Percentiles rank a stretch among this genome's conserved stretches.
These are phyloP conservation scores for Heliconius hermathena DNA, from an alignment of 1,140 invertebrate species.

Conservation along the genomic window DNA sequence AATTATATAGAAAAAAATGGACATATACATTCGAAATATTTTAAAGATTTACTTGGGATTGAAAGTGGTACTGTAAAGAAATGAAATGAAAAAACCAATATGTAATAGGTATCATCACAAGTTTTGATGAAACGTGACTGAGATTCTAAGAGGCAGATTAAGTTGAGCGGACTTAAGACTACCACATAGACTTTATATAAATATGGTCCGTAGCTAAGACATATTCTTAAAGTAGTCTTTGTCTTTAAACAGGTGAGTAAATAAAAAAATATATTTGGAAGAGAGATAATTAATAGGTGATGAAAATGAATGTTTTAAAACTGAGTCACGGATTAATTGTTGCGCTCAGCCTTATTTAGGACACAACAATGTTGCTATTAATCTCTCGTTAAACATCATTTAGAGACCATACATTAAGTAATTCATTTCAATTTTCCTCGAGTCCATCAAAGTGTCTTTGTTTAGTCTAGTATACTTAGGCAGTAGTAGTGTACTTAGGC, in stretches of 20 bases:
- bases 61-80: neutral
- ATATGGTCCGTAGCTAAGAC: neutral
- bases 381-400: constrained; percentile 51
- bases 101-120: neutral
- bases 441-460: too few relatives aligned
- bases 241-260: neutral
- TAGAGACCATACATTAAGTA: constrained; percentile 41
- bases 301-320: too few relatives aligned
- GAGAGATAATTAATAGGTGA: too few relatives aligned
- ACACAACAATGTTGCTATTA: constrained; percentile 43
- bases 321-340: constrained; percentile 43
- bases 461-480: too few relatives aligned
- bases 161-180: neutral
- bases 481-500: too few relatives aligned
- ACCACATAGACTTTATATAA: neutral
- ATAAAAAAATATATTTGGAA: neutral
- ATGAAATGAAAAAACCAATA: neutral
- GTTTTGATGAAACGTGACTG: neutral
- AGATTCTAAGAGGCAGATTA: neutral
- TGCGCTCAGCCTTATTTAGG: constrained; percentile 44
- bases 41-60: neutral
- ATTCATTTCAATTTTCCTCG: constrained; percentile 44
- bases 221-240: neutral
- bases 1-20: too few relatives aligned
- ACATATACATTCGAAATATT: too few relatives aligned